Evolutionary conservation across 2,888 invertebrate genomes (phyloP).

Genomic region (Bombylius major): DNA sequence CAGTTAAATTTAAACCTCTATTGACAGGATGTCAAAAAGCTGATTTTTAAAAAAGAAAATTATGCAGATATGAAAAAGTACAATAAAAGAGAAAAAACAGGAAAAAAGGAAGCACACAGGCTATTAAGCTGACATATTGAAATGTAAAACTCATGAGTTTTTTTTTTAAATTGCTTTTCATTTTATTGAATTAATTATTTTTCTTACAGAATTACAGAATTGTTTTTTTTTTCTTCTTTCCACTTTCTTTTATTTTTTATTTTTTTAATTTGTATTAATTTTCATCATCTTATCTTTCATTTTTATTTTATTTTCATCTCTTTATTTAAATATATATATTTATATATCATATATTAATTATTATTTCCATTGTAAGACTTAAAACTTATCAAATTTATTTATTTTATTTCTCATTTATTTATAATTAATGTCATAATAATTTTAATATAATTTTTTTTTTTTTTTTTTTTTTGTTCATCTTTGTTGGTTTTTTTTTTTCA

Average conservation of each 20-base stretch:
- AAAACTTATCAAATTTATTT: not conserved
- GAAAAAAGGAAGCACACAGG: too few relatives aligned
- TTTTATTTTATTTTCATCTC: not conserved
- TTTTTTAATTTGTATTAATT: not conserved
- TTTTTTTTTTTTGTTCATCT: not conserved
- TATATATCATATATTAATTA: too few relatives aligned
- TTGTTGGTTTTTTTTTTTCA: not conserved
- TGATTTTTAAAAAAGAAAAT: too few relatives aligned
- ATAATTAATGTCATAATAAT: not conserved
- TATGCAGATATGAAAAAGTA: too few relatives aligned
- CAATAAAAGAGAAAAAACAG: too few relatives aligned
- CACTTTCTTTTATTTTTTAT: constrained; percentile 1
- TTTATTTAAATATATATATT: not conserved
- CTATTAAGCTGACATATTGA: too few relatives aligned
- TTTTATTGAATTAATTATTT: constrained; percentile 10
- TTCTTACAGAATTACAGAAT: constrained; percentile 10
- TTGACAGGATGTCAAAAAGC: too few relatives aligned
- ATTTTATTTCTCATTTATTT: not conserved
- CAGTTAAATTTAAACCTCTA: too few relatives aligned
- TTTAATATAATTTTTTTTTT: not conserved
- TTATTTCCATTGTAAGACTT: not conserved
- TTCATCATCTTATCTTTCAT: not conserved
- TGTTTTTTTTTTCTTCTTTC: not conserved
- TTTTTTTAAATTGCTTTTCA: constrained; percentile 4
- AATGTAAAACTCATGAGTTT: too few relatives aligned